phyloP scores from a whole-genome alignment of 1,140 invertebrate species.

The Phortica variegata region DNA sequence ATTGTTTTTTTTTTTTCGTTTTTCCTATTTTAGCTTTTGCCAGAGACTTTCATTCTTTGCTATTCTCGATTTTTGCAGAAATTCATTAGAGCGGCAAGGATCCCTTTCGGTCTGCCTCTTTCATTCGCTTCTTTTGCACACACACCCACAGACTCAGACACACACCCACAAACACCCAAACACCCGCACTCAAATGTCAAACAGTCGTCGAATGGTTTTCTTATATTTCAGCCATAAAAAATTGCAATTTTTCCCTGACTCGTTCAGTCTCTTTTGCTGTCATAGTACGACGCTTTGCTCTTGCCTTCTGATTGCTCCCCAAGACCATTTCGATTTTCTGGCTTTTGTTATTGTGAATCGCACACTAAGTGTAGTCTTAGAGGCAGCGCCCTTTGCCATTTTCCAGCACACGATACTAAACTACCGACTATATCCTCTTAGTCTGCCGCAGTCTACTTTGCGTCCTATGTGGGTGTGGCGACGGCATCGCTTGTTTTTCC shows the following conservation, averaged over 20 bases:
- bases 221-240: constrained; percentile 39
- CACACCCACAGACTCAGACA: too few species aligned
- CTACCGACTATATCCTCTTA: constrained; percentile 39
- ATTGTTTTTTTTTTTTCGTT: constrained; percentile 35
- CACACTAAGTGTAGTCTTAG: neutral
- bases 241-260: constrained; percentile 41
- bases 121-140: too few species aligned
- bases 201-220: constrained; percentile 47
- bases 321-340: neutral
- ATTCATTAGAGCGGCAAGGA: constrained; percentile 45
- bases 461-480: neutral
- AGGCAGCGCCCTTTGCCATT: neutral
- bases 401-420: neutral
- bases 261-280: neutral
- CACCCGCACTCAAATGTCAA: constrained; percentile 25
- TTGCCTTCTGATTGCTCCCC: too few species aligned
- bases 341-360: neutral
- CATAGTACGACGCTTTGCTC: neutral
- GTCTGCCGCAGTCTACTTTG: constrained; percentile 15
- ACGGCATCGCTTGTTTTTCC: neutral
- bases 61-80: constrained; percentile 44
- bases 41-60: constrained; percentile 13
- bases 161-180: too few species aligned
- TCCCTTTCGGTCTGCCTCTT: constrained; percentile 20
- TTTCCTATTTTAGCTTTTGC: constrained; percentile 7